Percentiles rank a stretch among this genome's conserved stretches.
phyloP scores from a whole-genome alignment of 2,888 invertebrate genomes.

The Drosophila subsilvestris region DNA sequence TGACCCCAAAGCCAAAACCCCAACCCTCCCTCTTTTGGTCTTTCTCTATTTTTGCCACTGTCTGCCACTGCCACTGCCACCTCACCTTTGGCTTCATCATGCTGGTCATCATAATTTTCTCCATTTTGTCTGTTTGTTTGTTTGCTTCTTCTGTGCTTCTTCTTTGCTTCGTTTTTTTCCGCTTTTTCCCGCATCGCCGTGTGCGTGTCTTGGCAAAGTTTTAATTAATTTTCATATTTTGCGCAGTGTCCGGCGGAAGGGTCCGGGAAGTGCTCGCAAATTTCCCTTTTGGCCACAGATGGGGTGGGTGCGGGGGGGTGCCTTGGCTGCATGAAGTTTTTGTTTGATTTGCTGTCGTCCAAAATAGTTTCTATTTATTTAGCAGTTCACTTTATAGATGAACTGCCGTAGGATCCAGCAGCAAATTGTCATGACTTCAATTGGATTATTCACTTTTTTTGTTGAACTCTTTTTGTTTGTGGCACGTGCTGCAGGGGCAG shows the following conservation, averaged over 20 bases:
- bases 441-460: constrained; percentile 22
- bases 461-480: constrained; percentile 7
- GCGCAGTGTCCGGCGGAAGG: constrained; percentile 37
- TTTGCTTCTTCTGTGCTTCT: constrained; percentile 7
- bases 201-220: constrained; percentile 62
- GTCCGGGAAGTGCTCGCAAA: background rate
- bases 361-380: background rate
- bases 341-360: constrained; percentile 13
- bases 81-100: constrained; percentile 54
- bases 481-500: constrained; percentile 26
- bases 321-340: constrained; percentile 23
- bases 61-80: constrained; percentile 13
- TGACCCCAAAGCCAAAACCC: constrained; percentile 27
- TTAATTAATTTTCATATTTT: constrained; percentile 78
- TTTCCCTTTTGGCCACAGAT: too few relatives aligned
- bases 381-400: background rate
- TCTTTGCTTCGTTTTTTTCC: constrained; percentile 2
- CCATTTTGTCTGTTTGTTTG: constrained; percentile 49
- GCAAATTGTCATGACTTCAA: background rate
- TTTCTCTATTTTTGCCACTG: constrained; percentile 32
- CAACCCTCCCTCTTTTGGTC: background rate
- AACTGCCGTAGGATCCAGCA: background rate
- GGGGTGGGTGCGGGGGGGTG: background rate
- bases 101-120: constrained; percentile 34
- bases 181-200: constrained; percentile 14